Base-by-base conservation (phyloP, 2,797 vertebrate genomes). In the Myotis findleyi region DNA sequence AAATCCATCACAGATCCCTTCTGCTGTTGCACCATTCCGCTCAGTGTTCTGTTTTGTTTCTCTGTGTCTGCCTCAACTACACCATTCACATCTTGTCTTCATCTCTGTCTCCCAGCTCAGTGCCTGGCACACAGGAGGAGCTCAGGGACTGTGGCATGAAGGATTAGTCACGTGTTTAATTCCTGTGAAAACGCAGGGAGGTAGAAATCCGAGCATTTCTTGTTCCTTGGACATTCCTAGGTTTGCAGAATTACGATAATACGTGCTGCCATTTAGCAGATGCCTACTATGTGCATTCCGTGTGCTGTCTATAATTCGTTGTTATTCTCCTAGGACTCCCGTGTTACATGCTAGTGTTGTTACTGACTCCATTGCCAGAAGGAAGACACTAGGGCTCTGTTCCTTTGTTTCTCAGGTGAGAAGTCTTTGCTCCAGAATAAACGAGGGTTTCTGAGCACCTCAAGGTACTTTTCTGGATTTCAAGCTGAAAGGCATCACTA, bases 281-380 rank as follows among this genome's bases (percentile, higher is more conserved):
- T 9, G 11, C 59, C n/a, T 83, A 11, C 57, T 53, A 0, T 41
- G 30, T 71, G 72, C 30, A 18, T 49, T 30, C 16, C 0, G 1
- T 44, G 53, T n/a, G n/a, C 51, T 16, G 38, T 53, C 4, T 30
- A 1, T 27, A 72, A 53, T 51, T 92, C 21, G 5, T 6, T 20
- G 16, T 66, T 44, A n/a, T 55, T 6, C 16, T 41, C 4, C 1
- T 6, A 12, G 68, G 21, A 1, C 33, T 68, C 44, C 36, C 33
- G 2, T 7, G 14, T 33, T 33, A 1, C 0, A 0, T 3, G 1
- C 49, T 36, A 10, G 11, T 5, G 6, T 21, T 30, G 1, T 66
- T 51, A 23, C 68, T 82, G 27, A 59, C 73, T 49, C 8, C 9
- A 3, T 76, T 33, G 30, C 6, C 2, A 30, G 53, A 10, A 49